Evolutionary conservation across 2,888 invertebrate genomes (phyloP).

Genomic region (Drosophila fulvimacula): DNA sequence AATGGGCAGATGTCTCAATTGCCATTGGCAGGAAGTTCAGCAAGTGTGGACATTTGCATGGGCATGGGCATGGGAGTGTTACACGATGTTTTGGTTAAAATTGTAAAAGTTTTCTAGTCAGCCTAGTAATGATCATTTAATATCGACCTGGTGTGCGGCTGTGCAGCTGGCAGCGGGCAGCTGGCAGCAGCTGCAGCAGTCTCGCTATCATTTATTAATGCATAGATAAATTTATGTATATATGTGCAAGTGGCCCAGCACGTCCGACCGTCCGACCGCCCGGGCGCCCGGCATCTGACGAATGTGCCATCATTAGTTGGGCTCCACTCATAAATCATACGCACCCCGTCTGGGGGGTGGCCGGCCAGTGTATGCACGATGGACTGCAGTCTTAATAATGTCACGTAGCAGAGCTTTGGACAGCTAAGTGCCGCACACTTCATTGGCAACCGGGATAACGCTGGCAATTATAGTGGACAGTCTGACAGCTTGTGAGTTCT

Average conservation of each 20-base stretch:
- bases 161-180: slow-evolving; percentile 44
- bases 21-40: slow-evolving; percentile 35
- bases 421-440: slow-evolving; percentile 63
- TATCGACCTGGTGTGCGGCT: slow-evolving; percentile 24
- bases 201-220: slow-evolving; percentile 22
- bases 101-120: slow-evolving; percentile 43
- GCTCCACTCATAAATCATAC: slow-evolving; percentile 71
- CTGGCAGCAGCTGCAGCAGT: slow-evolving; percentile 48
- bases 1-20: slow-evolving; percentile 52
- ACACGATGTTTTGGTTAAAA: slow-evolving; percentile 34
- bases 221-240: slow-evolving; percentile 4
- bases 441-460: slow-evolving; percentile 35
- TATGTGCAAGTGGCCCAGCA: slow-evolving; percentile 19
- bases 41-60: no score
- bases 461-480: slow-evolving; percentile 47
- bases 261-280: no score
- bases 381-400: slow-evolving; percentile 74
- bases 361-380: slow-evolving; percentile 34
- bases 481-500: slow-evolving; percentile 13
- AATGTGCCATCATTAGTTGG: slow-evolving; percentile 73
- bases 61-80: slow-evolving; percentile 7
- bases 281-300: slow-evolving; percentile 47
- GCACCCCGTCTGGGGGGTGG: slow-evolving; percentile 31
- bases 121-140: slow-evolving; percentile 29
- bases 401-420: slow-evolving; percentile 75